phyloP scores from a whole-genome alignment of 2,113 vertebrate species.

The Todiramphus chloris region DNA sequence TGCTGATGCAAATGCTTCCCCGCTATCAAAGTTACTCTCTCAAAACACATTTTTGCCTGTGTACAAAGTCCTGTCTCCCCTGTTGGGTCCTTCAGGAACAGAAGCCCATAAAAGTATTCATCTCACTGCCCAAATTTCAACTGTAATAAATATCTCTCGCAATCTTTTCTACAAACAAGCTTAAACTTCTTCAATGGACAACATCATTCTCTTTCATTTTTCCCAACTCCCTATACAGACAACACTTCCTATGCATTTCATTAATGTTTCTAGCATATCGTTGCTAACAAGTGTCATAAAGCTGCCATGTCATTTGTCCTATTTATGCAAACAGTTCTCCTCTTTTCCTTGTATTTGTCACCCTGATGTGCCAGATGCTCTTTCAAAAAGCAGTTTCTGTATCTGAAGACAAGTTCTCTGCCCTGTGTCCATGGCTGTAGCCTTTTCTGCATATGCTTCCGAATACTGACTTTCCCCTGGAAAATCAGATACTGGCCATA shows the following conservation, averaged over 20 bases:
- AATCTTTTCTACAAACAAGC: background rate
- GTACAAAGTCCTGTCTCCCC: background rate
- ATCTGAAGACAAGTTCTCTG: background rate
- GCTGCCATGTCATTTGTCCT: background rate
- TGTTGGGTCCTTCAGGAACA: background rate
- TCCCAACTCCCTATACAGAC: background rate
- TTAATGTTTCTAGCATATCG: background rate
- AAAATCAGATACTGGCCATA: background rate
- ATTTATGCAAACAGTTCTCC: background rate
- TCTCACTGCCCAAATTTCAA: background rate
- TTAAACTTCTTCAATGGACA: background rate
- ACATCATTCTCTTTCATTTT: background rate
- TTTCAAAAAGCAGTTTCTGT: background rate
- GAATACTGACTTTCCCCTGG: background rate
- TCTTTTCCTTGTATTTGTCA: background rate
- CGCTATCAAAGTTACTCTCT: background rate
- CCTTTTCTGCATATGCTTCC: background rate
- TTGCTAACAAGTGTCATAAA: background rate
- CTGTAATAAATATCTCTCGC: background rate
- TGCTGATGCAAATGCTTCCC: constrained; percentile 30
- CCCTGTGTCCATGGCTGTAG: background rate
- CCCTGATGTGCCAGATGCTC: background rate
- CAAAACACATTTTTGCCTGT: background rate
- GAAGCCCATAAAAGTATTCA: background rate
- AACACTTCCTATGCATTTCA: background rate